phyloP scores from a whole-genome alignment of 2,888 invertebrate species.

The Cryptocephalus primarius region DNA sequence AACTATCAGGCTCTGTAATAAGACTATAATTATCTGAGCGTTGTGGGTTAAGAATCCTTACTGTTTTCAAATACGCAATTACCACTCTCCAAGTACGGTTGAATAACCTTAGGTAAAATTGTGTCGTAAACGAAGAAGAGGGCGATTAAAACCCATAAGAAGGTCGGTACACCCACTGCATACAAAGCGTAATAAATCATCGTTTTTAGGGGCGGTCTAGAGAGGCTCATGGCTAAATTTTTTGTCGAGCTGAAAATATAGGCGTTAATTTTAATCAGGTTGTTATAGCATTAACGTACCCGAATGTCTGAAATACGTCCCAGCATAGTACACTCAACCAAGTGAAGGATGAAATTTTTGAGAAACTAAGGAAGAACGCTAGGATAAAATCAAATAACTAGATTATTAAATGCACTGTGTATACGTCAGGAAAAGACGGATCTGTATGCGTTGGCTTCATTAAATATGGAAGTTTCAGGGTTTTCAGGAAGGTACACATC shows the following conservation, averaged over 20 bases:
- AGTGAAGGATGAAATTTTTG: conserved; percentile 16
- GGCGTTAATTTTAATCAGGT: too few relatives aligned
- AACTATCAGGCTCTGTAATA: too few relatives aligned
- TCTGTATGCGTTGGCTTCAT: too few relatives aligned
- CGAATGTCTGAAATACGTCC: conserved; percentile 26
- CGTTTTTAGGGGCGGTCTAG: conserved; percentile 42
- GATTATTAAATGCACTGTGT: too few relatives aligned
- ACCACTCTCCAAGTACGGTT: conserved; percentile 44
- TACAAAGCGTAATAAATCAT: conserved; percentile 58
- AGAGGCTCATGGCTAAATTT: conserved; percentile 34
- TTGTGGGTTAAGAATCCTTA: too few relatives aligned
- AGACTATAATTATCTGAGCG: too few relatives aligned
- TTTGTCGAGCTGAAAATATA: too few relatives aligned
- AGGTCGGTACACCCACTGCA: conserved; percentile 56
- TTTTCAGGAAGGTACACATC: too few relatives aligned
- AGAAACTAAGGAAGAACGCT: conserved; percentile 19
- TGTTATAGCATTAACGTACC: conserved; percentile 14
- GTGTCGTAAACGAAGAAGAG: conserved; percentile 44
- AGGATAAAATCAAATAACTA: conserved; percentile 12
- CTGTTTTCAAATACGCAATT: too few relatives aligned
- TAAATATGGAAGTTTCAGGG: too few relatives aligned
- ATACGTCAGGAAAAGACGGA: too few relatives aligned
- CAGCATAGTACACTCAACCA: conserved; percentile 27
- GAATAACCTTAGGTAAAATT: conserved; percentile 37
- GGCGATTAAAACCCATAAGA: conserved; percentile 42